Base-by-base conservation (phyloP, 2,797 vertebrate genomes). In the Ammospiza maritima region DNA sequence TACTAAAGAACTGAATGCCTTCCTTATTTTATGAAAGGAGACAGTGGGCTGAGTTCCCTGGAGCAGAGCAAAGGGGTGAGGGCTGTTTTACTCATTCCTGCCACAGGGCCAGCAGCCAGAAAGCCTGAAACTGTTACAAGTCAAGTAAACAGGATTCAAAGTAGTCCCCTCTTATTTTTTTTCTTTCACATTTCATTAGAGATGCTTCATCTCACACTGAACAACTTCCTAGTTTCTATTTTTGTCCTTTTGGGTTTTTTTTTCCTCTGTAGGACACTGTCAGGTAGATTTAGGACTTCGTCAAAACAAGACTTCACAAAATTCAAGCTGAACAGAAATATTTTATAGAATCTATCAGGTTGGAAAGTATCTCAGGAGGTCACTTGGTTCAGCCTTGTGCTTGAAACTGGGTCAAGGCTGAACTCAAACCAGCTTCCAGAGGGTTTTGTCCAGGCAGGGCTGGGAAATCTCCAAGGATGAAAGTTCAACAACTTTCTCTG, bases 1-100 rank as follows among this genome's bases (percentile, higher is more conserved):
- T 11, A 81, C 27, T 70, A 21, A 70, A 72, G 88, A 72, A 48
- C 42, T 36, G 38, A 93, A 81, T 53, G 66, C 56, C 67, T 58
- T 72, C 5, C 77, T 92, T 80, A 74, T 77, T 94, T 92, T 72
- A 89, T 89, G 48, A 66, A 92, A 93, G 70, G 30, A 93, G 86
- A 91, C 72, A 89, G 82, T 18, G 74, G 57, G 64, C 64, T 3
- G 32, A 38, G 71, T 70, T 93, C 66, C 51, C 67, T 61, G 13
- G 54, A 84, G 66, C 66, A 86, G 20, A 85, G 84, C 42, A 42
- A 36, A 61, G 75, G 78, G 45, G 40, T 38, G 54, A 88, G 56
- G 47, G 73, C 10, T 81, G 62, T 51, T 92, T 65, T 62, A 93
- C 66, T 88, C 66, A 10, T 48, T 86, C 36, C 70, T 91, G 44